Percentiles rank a stretch among this genome's conserved stretches.
Conservation (phyloP, 2,888 invertebrate species). For the Scaptomyza tumidula region DNA sequence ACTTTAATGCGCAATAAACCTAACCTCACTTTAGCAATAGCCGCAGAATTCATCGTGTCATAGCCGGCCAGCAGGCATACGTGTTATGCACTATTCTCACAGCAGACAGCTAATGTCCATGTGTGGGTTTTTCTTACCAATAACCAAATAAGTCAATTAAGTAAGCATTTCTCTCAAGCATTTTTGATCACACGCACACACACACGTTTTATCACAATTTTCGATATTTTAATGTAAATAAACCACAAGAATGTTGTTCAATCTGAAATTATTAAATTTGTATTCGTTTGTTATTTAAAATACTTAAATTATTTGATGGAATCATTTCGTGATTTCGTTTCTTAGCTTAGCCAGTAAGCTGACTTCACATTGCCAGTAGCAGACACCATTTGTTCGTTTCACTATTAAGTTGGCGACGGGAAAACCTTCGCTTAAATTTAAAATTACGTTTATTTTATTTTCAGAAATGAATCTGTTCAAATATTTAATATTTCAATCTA, state of each 20-base stretch:
- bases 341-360: not conserved
- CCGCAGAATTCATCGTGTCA: slow-evolving; percentile 77
- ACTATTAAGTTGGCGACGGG: no score
- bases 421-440: not conserved
- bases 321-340: no score
- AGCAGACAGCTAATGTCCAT: slow-evolving; percentile 49
- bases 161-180: slow-evolving; percentile 56
- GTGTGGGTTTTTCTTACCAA: slow-evolving; percentile 12
- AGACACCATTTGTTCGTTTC: not conserved
- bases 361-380: not conserved
- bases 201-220: slow-evolving; percentile 14
- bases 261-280: slow-evolving; percentile 16
- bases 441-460: not conserved
- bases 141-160: slow-evolving; percentile 59
- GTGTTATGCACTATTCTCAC: slow-evolving; percentile 33
- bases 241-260: slow-evolving; percentile 60
- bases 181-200: slow-evolving; percentile 22
- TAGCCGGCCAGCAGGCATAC: slow-evolving; percentile 47
- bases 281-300: not conserved
- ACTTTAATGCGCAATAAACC: slow-evolving; percentile 35
- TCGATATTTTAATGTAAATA: slow-evolving; percentile 53
- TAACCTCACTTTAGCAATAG: slow-evolving; percentile 63
- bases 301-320: not conserved
- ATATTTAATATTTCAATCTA: not conserved
- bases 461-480: not conserved